These are phyloP conservation scores for Eutolmus rufibarbis DNA, from an alignment of 2,888 invertebrate species.

Conservation along the genomic window DNA sequence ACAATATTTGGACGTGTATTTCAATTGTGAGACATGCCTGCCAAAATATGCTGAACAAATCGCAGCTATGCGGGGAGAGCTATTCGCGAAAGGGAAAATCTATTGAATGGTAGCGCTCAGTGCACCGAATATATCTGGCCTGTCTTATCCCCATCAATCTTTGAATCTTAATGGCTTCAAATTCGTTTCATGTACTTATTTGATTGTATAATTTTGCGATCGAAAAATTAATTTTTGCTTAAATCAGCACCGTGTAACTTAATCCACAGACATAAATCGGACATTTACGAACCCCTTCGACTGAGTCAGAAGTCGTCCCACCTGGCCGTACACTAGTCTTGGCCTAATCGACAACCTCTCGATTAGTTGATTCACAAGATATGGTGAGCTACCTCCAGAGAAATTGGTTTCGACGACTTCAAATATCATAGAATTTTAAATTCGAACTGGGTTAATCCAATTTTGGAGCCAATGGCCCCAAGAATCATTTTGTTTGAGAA, in stretches of 20 bases:
- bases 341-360: neutral
- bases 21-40: neutral
- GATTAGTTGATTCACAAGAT: neutral
- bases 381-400: neutral
- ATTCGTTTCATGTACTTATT: neutral
- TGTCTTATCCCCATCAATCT: neutral
- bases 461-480: neutral
- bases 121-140: neutral
- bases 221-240: neutral
- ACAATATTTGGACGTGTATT: neutral
- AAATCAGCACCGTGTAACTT: neutral
- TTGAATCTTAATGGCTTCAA: neutral
- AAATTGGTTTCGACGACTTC: neutral
- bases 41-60: neutral
- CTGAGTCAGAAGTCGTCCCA: neutral
- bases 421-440: neutral
- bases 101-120: neutral
- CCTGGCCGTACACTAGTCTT: neutral
- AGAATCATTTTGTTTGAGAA: neutral
- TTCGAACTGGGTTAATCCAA: neutral
- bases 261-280: neutral
- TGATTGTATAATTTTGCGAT: neutral
- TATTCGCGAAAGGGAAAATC: neutral
- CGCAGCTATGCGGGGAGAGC: neutral
- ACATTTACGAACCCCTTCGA: neutral